Percentiles rank a stretch among this genome's conserved stretches.
Conservation (phyloP, 2,888 invertebrate genomes). For the Harmothoe impar region DNA sequence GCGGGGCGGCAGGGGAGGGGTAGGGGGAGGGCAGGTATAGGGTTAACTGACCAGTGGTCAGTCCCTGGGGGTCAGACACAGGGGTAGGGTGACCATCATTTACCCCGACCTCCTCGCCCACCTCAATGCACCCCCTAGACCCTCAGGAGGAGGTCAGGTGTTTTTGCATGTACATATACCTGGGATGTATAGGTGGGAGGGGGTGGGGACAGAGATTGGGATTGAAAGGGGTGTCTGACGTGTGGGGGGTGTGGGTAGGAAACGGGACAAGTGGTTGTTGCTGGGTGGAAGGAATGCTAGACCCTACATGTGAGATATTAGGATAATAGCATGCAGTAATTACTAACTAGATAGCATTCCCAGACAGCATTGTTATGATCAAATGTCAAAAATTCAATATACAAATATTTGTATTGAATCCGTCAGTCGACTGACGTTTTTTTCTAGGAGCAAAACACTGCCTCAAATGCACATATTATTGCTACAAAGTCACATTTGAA, state of each 20-base stretch:
- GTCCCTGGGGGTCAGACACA: neutral
- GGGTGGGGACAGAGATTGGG: neutral
- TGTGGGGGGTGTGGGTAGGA: neutral
- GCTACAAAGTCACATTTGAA: too few relatives aligned
- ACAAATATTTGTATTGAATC: too few relatives aligned
- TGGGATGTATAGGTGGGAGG: neutral
- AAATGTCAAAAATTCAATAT: too few relatives aligned
- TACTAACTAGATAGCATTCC: too few relatives aligned
- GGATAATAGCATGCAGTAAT: too few relatives aligned
- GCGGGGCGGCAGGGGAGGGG: neutral
- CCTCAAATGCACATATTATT: too few relatives aligned
- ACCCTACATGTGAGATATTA: too few relatives aligned
- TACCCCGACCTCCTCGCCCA: neutral
- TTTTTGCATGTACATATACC: neutral
- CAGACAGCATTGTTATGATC: too few relatives aligned
- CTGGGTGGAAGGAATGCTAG: too few relatives aligned
- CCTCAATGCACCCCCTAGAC: neutral
- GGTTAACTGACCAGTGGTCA: slow-evolving; percentile 32
- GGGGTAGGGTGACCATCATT: slow-evolving; percentile 19
- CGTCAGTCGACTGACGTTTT: too few relatives aligned
- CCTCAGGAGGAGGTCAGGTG: slow-evolving; percentile 6
- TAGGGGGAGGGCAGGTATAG: slow-evolving; percentile 26
- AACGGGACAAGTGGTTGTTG: too few relatives aligned
- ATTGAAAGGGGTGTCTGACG: neutral
- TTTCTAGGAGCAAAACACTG: too few relatives aligned